Base-by-base conservation (phyloP, 2,888 invertebrate genomes). In the Steinernema carpocapsae region DNA sequence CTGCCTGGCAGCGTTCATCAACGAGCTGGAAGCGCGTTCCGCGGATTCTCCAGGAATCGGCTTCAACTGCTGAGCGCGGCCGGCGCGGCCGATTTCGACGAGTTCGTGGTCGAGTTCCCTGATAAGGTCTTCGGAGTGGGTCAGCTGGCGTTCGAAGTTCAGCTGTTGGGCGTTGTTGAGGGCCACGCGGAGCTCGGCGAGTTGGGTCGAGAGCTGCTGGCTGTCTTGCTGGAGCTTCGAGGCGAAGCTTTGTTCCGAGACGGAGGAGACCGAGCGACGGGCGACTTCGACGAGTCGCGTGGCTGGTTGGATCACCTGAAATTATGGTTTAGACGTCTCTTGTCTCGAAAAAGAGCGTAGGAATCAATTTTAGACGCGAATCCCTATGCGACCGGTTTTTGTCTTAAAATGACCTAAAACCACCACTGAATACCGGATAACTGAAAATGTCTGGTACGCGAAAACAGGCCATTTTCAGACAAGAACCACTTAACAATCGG, bases 201-300 rank as follows among this genome's bases (percentile, higher is more conserved):
- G 89, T 0, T 89, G 88, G 12, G 88, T 88, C 6, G 88, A 87
- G 84, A 91, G 88, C 73, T 92, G 91, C 86, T 93, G 93, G 51
- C 93, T 75, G n/a, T 83, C 78, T 17, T 80, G 76, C 22, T 84
- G 82, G 7, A 86, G 80, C 45, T 78, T 77, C 0, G 80, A 74
- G 14, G 86, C 85, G 37, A 79, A 73, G 75, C 86, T 76, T 77
- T 92, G 93, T 87, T 94, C 94, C 0, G 90, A 89, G 0, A 96
- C 92, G 0, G 94, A 93, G 0, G 95, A 95, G 75, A 94, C 90
- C 1, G 93, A 92, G 0, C 93, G 92, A 79, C 94, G 91, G 0
- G 93, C 92, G 0, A 94, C 92, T 77, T 92, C 91, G 0, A 93
- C 91, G 75, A 93, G 92, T 81, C 92, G 92, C 46, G 87, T 85